phyloP scores from a whole-genome alignment of 2,888 invertebrate species.

The Drosophila lacicola region DNA sequence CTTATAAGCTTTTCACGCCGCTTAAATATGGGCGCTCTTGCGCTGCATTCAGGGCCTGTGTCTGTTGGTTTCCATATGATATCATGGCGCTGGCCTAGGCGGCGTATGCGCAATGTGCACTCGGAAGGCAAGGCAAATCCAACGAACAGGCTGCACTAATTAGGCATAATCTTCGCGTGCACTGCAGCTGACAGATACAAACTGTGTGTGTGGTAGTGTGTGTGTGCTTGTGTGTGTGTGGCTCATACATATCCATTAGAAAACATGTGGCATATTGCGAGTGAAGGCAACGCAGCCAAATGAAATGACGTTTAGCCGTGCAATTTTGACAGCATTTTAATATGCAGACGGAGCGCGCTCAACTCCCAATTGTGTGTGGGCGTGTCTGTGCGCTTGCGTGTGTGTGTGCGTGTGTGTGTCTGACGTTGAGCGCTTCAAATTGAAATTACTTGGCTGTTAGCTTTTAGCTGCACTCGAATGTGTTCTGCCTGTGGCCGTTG shows the following conservation, averaged over 20 bases:
- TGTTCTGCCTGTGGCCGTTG: conserved; percentile 29
- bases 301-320: conserved; percentile 75
- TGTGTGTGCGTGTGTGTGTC: conserved; percentile 6
- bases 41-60: neutral
- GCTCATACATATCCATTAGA: conserved; percentile 20
- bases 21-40: neutral
- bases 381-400: neutral
- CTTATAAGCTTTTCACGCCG: neutral
- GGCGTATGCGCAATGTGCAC: conserved; percentile 37
- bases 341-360: conserved; percentile 57
- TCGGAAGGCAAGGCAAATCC: conserved; percentile 10
- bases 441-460: conserved; percentile 63
- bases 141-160: conserved; percentile 41
- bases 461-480: conserved; percentile 49
- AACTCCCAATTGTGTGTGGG: conserved; percentile 1
- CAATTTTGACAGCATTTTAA: conserved; percentile 75
- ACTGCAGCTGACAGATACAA: conserved; percentile 49
- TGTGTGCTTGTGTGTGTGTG: conserved; percentile 15
- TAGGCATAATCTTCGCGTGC: conserved; percentile 54
- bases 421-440: conserved; percentile 58
- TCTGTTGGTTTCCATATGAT: neutral
- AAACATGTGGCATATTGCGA: conserved; percentile 24
- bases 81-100: conserved; percentile 7
- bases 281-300: conserved; percentile 50
- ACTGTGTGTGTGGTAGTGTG: neutral